Conservation (phyloP, 2,797 vertebrate species). For the Fistularia tabacaria region DNA sequence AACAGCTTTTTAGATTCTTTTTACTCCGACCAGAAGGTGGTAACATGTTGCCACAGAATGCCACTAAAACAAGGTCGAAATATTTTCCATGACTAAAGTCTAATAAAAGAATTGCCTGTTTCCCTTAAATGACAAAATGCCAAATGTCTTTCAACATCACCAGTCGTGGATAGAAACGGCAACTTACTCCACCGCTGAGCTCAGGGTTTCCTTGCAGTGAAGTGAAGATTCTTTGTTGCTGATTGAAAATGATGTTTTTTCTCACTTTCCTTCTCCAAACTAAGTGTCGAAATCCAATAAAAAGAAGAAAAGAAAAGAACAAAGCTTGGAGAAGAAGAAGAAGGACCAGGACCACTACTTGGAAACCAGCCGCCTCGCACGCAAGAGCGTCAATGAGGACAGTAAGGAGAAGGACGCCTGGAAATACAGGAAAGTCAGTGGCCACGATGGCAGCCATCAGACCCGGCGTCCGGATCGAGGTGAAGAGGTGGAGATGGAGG, state of each 20-base stretch:
- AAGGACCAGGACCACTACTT: conserved; percentile 36
- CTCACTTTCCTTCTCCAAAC: conserved; percentile 47
- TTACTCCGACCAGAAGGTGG: too few relatives aligned
- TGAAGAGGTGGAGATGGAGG: conserved; percentile 19
- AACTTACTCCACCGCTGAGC: too few relatives aligned
- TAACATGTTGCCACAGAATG: too few relatives aligned
- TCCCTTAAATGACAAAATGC: too few relatives aligned
- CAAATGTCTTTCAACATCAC: too few relatives aligned
- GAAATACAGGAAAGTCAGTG: conserved; percentile 21
- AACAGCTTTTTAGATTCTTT: too few relatives aligned
- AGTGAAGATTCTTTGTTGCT: not conserved
- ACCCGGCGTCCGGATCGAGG: conserved; percentile 24
- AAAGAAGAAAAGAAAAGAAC: conserved; percentile 69
- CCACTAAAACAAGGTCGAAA: too few relatives aligned
- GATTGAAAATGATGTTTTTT: not conserved
- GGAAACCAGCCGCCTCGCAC: conserved; percentile 10
- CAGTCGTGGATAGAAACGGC: too few relatives aligned
- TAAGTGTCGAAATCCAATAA: conserved; percentile 75
- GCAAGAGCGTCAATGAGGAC: not conserved
- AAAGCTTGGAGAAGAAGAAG: conserved; percentile 47
- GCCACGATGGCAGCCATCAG: conserved; percentile 11
- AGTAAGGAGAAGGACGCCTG: conserved; percentile 5
- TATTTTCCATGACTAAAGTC: too few relatives aligned
- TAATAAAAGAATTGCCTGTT: too few relatives aligned
- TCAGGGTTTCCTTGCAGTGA: too few relatives aligned